These are phyloP conservation scores for Sebastiscus albofasciatus DNA, from an alignment of 2,797 vertebrate species.

Conservation along the genomic window DNA sequence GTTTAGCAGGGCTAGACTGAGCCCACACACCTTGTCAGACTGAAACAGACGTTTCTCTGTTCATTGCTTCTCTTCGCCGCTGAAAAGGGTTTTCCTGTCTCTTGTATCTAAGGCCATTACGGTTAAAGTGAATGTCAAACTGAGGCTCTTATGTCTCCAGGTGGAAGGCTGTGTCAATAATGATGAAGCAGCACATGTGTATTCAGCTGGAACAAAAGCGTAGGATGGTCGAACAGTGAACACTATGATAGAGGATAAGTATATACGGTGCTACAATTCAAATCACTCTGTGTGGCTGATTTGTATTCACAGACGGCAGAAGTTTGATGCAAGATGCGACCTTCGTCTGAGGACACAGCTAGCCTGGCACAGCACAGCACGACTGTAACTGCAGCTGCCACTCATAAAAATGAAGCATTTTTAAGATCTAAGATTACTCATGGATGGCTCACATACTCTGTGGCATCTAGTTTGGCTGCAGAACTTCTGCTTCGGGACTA, in stretches of 20 bases:
- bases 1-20: background rate
- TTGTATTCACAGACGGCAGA: constrained; percentile 7
- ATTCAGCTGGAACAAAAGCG: constrained; percentile 31
- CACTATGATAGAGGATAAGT: background rate
- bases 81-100: background rate
- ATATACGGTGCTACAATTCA: background rate
- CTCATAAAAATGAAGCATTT: constrained; percentile 61
- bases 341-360: constrained; percentile 40
- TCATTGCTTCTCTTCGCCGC: background rate
- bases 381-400: constrained; percentile 59
- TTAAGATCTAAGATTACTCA: constrained; percentile 41
- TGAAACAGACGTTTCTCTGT: background rate
- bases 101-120: background rate
- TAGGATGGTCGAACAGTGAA: background rate
- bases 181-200: constrained; percentile 15
- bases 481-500: background rate
- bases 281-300: background rate
- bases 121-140: background rate
- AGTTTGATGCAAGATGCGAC: constrained; percentile 26
- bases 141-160: background rate
- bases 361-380: background rate
- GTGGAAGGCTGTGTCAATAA: constrained; percentile 13
- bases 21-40: constrained; percentile 1
- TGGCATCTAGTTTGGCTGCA: constrained; percentile 39
- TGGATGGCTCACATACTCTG: constrained; percentile 13